Evolutionary conservation across 2,797 vertebrate species (phyloP), one percentile per base, ranked within the genome.

Genomic region (Carapus acus): DNA sequence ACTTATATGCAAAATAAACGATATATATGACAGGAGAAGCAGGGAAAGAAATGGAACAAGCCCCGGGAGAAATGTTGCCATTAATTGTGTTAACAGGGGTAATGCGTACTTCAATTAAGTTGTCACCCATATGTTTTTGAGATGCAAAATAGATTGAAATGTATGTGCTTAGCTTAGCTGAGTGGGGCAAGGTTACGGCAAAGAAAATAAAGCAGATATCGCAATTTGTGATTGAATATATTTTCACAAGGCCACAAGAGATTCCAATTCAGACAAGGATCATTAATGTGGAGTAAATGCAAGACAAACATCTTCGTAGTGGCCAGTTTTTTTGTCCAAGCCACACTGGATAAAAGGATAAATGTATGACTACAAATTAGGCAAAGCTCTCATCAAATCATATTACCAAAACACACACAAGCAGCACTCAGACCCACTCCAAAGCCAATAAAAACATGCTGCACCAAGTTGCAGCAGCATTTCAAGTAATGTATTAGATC

Each of bases 1-100:
- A 19, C 64, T 65, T 64, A 15, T 34, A 54, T 57, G 46, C 24
- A 43, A 46, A 67, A 58, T 53, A 45, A 39, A 21, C 23, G 29
- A 59, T 31, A 46, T 34, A n/a, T n/a, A n/a, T n/a, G n/a, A n/a
- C n/a, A n/a, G n/a, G 21, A 1, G n/a, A 34, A 46, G 19, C 13
- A 29, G 29, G 21, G 31, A 48, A 15, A 22, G 13, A 14, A 18
- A 39, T 15, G n/a, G 18, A 19, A 13, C 8, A 14, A 47, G 14
- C 48, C 39, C 38, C 23, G 16, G 2, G 14, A 31, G 27, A 54
- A 36, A 34, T 43, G 8, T 23, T 29, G 47, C 34, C 33, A 14
- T 48, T 49, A 45, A 24, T 37, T 12, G 19, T 20, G 21, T 31
- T 41, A n/a, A n/a, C 37, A 58, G 38, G 11, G 43, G 22, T 65